Evolutionary conservation across 2,113 vertebrate species (phyloP), one percentile per base, ranked within the genome.

Genomic region (Dryoscopus gambensis): DNA sequence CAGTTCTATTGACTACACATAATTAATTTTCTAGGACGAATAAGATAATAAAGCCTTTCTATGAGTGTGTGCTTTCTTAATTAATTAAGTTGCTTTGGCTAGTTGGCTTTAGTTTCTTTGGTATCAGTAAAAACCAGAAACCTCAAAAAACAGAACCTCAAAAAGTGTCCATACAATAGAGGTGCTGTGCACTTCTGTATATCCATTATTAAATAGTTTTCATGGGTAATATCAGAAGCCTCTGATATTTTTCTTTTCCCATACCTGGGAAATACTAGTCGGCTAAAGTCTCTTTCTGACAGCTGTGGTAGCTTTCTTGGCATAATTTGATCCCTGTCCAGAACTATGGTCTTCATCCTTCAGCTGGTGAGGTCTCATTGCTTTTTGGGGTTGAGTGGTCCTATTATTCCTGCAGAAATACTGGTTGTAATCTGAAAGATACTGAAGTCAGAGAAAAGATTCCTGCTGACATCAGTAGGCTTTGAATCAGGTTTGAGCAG

Each of bases 21-120:
- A 90, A 93, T 92, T 86, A 53, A 90, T 95, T 91, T 94, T 87
- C 52, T 68, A 74, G 78, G 50, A 67, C 39, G 88, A 85, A 90
- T 80, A 85, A 70, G 60, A 60, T 81, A 70, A 89, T 70, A 63
- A 94, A 83, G 8, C 9, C 24, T 65, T 87, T 49, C 67, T 80
- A 27, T 60, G 81, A 79, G 18, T 25, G 16, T 62, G 19, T 69
- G 28, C 18, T 85, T 95, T 87, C 57, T 91, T 64, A 94, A 84
- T 90, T 92, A 83, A 87, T 83, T 68, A 60, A 71, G 7, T 94
- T 80, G 24, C 16, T 85, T 87, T 15, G 6, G 65, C 31, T 80
- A 53, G 12, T 37, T 94, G 3, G 13, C 30, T 77, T 79, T 76
- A 50, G 42, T 64, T 94, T 79, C 40, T 87, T 85, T 76, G 10